phyloP scores from a whole-genome alignment of 2,888 invertebrate species.

The Synanthedon vespiformis region DNA sequence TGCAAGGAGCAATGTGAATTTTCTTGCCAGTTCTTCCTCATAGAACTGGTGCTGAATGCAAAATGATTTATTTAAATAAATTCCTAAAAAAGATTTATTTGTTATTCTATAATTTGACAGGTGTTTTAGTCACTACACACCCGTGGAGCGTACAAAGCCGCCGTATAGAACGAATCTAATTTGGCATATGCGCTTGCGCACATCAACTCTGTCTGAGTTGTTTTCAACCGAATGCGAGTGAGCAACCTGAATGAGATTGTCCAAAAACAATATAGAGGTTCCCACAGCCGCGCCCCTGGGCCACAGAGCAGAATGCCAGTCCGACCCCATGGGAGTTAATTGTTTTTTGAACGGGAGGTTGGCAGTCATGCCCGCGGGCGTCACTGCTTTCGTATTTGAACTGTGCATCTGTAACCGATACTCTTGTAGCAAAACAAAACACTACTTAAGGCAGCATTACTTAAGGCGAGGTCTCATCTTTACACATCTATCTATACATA shows the following conservation, averaged over 20 bases:
- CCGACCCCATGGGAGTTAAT: slow-evolving; percentile 34
- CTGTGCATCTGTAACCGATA: slow-evolving; percentile 22
- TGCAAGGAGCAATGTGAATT: no score
- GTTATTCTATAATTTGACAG: no score
- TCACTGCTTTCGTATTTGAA: slow-evolving; percentile 8
- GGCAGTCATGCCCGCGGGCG: slow-evolving; percentile 49
- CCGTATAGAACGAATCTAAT: slow-evolving; percentile 5
- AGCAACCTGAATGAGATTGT: slow-evolving; percentile 33
- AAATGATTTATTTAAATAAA: no score
- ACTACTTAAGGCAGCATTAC: background rate
- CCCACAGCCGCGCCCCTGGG: slow-evolving; percentile 52
- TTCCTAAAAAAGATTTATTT: no score
- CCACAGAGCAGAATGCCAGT: slow-evolving; percentile 9
- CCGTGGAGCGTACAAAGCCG: no score
- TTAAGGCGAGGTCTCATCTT: no score
- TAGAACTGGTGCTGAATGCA: no score
- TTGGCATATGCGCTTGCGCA: slow-evolving; percentile 27
- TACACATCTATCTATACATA: no score
- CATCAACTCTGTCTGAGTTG: slow-evolving; percentile 22
- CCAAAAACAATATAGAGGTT: slow-evolving; percentile 44
- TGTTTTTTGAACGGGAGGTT: slow-evolving; percentile 57
- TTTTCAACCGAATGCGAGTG: slow-evolving; percentile 25
- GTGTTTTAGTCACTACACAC: no score
- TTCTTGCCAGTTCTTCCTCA: no score
- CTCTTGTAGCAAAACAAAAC: slow-evolving; percentile 10